phyloP scores from a whole-genome alignment of 2,113 vertebrate species.

The Ibidorhyncha struthersii region DNA sequence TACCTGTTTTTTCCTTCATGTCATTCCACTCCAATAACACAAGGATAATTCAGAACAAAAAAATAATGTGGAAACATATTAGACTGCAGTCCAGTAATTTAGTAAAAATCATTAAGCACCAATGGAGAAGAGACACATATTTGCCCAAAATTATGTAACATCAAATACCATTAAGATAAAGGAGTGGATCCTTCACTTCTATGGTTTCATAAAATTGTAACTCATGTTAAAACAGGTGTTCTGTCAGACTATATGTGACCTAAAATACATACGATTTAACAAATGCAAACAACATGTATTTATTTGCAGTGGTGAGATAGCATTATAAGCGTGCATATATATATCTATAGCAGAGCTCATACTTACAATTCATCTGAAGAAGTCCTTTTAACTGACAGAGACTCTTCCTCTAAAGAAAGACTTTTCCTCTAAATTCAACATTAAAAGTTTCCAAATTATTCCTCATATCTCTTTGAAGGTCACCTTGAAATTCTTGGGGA shows the following conservation, averaged over 20 bases:
- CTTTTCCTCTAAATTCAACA: not conserved
- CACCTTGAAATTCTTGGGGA: constrained; percentile 39
- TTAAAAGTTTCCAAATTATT: not conserved
- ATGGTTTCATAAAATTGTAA: not conserved
- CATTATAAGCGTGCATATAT: not conserved
- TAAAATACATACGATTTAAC: not conserved
- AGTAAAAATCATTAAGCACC: not conserved
- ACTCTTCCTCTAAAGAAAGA: not conserved
- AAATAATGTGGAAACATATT: not conserved
- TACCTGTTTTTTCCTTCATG: not conserved
- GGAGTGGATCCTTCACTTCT: not conserved
- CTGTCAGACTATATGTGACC: not conserved
- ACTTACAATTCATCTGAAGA: not conserved
- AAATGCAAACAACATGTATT: not conserved
- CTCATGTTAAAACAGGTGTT: not conserved
- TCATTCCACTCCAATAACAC: not conserved
- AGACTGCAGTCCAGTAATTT: not conserved
- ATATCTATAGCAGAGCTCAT: not conserved
- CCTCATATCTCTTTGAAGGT: not conserved
- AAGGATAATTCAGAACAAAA: not conserved
- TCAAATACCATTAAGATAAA: not conserved
- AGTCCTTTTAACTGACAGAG: not conserved
- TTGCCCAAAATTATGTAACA: not conserved
- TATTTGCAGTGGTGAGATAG: not conserved
- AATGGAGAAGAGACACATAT: not conserved